These are phyloP conservation scores for Benthosema pterotum DNA, from an alignment of 2,797 vertebrate genomes.

Conservation along the genomic window DNA sequence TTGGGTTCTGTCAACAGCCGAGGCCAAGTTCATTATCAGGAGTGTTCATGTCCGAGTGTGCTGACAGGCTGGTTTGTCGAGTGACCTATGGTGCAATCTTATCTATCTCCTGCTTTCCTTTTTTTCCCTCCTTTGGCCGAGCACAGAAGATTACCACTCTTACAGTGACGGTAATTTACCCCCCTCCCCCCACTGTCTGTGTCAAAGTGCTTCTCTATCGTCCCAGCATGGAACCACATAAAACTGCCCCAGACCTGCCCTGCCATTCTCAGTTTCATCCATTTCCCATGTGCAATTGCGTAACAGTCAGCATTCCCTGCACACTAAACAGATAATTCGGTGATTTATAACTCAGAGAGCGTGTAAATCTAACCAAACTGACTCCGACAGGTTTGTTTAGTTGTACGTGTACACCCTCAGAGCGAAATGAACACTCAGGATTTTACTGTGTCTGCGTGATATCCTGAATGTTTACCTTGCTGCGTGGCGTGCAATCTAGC, in stretches of 20 bases:
- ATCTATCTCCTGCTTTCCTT: slow-evolving; percentile 62
- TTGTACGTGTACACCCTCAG: too few species aligned
- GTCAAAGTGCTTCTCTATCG: slow-evolving; percentile 54
- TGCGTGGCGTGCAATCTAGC: too few species aligned
- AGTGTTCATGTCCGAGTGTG: slow-evolving; percentile 21
- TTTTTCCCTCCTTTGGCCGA: slow-evolving; percentile 67
- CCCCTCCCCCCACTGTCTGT: slow-evolving; percentile 78
- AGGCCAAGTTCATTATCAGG: neutral
- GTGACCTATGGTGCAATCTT: slow-evolving; percentile 66
- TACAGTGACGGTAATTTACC: slow-evolving; percentile 96
- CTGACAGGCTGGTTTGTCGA: slow-evolving; percentile 53
- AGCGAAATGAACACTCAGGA: too few species aligned
- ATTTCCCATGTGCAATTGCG: slow-evolving; percentile 35
- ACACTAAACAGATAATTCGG: too few species aligned
- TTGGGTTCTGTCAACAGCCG: neutral
- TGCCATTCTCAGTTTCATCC: slow-evolving; percentile 26
- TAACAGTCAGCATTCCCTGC: slow-evolving; percentile 27
- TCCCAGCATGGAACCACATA: slow-evolving; percentile 64
- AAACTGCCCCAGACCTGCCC: slow-evolving; percentile 11
- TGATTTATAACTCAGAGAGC: too few species aligned
- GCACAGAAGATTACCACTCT: slow-evolving; percentile 98
- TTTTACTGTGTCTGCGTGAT: too few species aligned
- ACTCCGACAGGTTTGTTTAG: too few species aligned
- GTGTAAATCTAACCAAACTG: too few species aligned
- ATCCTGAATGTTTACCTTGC: too few species aligned